Percentiles rank a stretch among this genome's conserved stretches.
Conservation (phyloP, 2,888 invertebrate genomes). For the Drosophila sordidula region DNA sequence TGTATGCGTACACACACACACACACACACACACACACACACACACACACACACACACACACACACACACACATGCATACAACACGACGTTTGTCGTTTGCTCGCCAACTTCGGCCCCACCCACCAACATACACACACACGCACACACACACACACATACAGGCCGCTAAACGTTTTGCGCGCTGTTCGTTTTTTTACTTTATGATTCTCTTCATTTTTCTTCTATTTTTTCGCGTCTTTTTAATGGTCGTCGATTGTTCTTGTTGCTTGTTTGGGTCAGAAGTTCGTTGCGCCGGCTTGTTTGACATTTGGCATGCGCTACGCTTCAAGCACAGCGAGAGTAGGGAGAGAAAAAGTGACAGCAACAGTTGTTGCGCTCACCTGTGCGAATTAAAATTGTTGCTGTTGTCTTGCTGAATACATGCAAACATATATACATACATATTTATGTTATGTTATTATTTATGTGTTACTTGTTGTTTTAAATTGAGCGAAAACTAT, state of each 20-base stretch:
- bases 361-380: conserved; percentile 47
- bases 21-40: conserved; percentile 1
- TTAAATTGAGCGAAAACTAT: conserved; percentile 1
- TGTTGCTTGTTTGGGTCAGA: conserved; percentile 73
- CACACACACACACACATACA: conserved; percentile 8
- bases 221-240: conserved; percentile 66
- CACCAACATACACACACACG: conserved; percentile 19
- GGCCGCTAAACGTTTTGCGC: conserved; percentile 44
- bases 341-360: not conserved
- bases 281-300: conserved; percentile 58
- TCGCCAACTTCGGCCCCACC: conserved; percentile 40
- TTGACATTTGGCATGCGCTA: conserved; percentile 49
- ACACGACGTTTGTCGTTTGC: conserved; percentile 21
- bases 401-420: not conserved
- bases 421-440: not conserved
- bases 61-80: conserved; percentile 2
- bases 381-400: conserved; percentile 21
- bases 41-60: not conserved
- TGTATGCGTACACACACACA: conserved; percentile 13
- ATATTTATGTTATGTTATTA: conserved; percentile 3
- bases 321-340: conserved; percentile 5
- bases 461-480: not conserved
- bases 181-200: conserved; percentile 37
- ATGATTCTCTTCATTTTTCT: conserved; percentile 39
- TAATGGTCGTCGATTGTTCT: conserved; percentile 57